Percentiles rank a stretch among this genome's conserved stretches.
These are phyloP conservation scores for Coenonympha glycerion DNA, from an alignment of 2,888 invertebrate species.

Conservation along the genomic window DNA sequence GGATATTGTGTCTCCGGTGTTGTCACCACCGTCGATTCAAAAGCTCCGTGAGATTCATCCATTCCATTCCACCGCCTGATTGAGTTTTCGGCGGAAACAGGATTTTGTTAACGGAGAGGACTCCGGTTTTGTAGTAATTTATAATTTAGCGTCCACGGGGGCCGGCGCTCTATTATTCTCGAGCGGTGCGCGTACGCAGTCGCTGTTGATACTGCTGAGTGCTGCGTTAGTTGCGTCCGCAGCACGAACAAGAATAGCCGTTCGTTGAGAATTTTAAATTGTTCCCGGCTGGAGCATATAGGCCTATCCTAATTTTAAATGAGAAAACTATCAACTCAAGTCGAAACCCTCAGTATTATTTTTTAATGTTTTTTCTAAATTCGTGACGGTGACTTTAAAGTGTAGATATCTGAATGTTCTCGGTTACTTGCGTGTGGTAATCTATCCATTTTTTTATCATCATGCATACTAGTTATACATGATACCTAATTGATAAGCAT, in stretches of 20 bases:
- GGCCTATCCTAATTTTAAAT: not conserved
- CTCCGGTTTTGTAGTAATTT: slow-evolving; percentile 48
- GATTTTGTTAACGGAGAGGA: slow-evolving; percentile 57
- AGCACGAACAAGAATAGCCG: slow-evolving; percentile 70
- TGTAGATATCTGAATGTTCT: not conserved
- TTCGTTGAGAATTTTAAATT: slow-evolving; percentile 29
- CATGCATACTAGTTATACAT: slow-evolving; percentile 3
- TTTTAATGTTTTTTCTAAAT: too few species aligned
- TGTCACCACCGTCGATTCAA: slow-evolving; percentile 56
- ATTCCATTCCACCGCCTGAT: slow-evolving; percentile 56
- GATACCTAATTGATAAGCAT: slow-evolving; percentile 26
- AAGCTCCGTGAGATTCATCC: slow-evolving; percentile 44
- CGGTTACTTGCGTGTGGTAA: not conserved
- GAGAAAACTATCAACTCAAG: too few species aligned
- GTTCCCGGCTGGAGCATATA: slow-evolving; percentile 1
- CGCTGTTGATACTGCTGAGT: slow-evolving; percentile 36
- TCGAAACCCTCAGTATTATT: too few species aligned
- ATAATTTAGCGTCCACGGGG: slow-evolving; percentile 39
- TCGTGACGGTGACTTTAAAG: too few species aligned
- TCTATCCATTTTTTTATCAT: slow-evolving; percentile 10
- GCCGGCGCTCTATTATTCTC: slow-evolving; percentile 52
- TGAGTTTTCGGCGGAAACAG: slow-evolving; percentile 59
- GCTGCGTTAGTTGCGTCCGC: slow-evolving; percentile 66
- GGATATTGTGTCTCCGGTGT: slow-evolving; percentile 68
- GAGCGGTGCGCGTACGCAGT: slow-evolving; percentile 62